These are phyloP conservation scores for Mythimna vitellina DNA, from an alignment of 2,888 invertebrate species.

Conservation along the genomic window DNA sequence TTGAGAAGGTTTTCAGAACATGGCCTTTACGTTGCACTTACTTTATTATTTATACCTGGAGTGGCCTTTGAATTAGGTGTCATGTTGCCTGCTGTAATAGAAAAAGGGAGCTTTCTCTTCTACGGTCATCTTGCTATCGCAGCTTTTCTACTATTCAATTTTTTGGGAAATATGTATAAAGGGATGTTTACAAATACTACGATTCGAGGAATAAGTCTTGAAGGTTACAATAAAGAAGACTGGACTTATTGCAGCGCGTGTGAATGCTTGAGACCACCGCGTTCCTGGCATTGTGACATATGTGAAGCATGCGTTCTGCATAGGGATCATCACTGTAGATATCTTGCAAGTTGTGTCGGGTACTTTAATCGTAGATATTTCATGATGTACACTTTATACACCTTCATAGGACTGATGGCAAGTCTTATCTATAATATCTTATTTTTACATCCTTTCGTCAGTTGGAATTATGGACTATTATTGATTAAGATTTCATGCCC, in stretches of 20 bases:
- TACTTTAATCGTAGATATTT: slow-evolving; percentile 97
- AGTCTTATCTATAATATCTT: slow-evolving; percentile 93
- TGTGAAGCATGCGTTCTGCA: slow-evolving; percentile 96
- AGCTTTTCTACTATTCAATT: slow-evolving; percentile 93
- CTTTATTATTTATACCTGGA: slow-evolving; percentile 91
- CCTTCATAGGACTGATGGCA: slow-evolving; percentile 93
- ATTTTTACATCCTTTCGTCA: slow-evolving; percentile 91
- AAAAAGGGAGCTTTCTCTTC: slow-evolving; percentile 89
- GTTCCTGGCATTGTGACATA: slow-evolving; percentile 97
- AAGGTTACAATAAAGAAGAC: slow-evolving; percentile 83
- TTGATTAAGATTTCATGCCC: slow-evolving; percentile 93
- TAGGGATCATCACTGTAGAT: slow-evolving; percentile 97
- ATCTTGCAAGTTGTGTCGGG: slow-evolving; percentile 97
- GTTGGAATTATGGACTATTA: slow-evolving; percentile 90
- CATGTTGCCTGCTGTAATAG: slow-evolving; percentile 93
- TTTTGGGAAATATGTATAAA: slow-evolving; percentile 94
- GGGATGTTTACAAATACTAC: slow-evolving; percentile 95
- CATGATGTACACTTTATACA: slow-evolving; percentile 93
- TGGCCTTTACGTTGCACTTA: slow-evolving; percentile 88
- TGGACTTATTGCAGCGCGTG: slow-evolving; percentile 96
- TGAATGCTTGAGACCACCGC: slow-evolving; percentile 94
- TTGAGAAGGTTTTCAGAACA: slow-evolving; percentile 84
- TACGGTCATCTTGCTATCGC: slow-evolving; percentile 91
- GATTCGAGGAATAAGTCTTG: slow-evolving; percentile 90
- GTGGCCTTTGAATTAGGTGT: slow-evolving; percentile 94